A percentile compares a stretch with the other conserved stretches of the same genome.
Evolutionary conservation across 2,888 invertebrate genomes (phyloP).

Genomic region (Lasioglossum leucozonium): DNA sequence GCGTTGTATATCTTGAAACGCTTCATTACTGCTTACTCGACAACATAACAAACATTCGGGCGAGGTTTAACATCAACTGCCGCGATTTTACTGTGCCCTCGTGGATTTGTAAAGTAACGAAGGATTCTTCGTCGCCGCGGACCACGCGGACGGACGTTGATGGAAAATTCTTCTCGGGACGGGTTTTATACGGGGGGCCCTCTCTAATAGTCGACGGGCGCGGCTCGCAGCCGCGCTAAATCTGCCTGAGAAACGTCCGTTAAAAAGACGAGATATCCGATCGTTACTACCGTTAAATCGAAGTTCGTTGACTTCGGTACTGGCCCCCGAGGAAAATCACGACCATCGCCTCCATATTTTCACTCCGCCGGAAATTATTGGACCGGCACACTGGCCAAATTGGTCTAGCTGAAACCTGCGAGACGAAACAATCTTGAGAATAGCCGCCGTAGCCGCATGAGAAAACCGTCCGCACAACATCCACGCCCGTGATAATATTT

Average conservation of each 20-base stretch:
- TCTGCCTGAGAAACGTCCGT: slow-evolving; percentile 12
- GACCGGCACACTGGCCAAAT: background rate
- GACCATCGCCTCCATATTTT: background rate
- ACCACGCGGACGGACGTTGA: slow-evolving; percentile 23
- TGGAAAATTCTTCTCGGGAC: slow-evolving; percentile 50
- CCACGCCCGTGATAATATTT: background rate
- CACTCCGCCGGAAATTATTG: background rate
- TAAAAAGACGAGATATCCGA: slow-evolving; percentile 25
- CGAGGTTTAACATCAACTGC: slow-evolving; percentile 59
- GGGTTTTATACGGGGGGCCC: slow-evolving; percentile 32
- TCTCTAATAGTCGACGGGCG: slow-evolving; percentile 12
- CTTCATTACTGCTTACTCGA: slow-evolving; percentile 69
- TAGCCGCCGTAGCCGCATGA: background rate
- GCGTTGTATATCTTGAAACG: slow-evolving; percentile 66
- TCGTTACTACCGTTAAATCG: slow-evolving; percentile 18
- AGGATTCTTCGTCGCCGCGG: slow-evolving; percentile 44
- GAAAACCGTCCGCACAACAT: background rate
- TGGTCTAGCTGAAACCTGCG: background rate
- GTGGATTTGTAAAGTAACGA: slow-evolving; percentile 55
- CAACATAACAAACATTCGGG: slow-evolving; percentile 64
- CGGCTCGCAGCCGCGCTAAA: slow-evolving; percentile 25
- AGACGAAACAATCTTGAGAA: slow-evolving; percentile 1
- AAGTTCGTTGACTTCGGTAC: slow-evolving; percentile 19
- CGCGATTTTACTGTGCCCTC: slow-evolving; percentile 53
- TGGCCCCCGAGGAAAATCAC: background rate